Evolutionary conservation across 1,140 invertebrate species (phyloP).

Genomic region (Steinernema khuongi): DNA sequence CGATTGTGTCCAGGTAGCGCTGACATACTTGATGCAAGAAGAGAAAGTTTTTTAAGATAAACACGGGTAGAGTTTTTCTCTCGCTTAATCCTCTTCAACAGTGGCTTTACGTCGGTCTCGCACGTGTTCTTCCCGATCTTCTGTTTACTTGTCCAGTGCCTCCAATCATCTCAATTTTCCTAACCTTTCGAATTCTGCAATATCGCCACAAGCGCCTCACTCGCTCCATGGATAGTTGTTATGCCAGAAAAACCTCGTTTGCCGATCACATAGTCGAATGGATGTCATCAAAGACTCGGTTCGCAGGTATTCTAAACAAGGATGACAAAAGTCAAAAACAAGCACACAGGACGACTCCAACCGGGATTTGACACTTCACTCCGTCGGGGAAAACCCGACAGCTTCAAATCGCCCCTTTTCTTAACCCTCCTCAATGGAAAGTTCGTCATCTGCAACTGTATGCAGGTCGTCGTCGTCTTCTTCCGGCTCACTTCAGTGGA

Average conservation of each 20-base stretch:
- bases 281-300: not conserved
- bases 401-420: conserved; percentile 12
- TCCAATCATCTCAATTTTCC: conserved; percentile 1
- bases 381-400: not conserved
- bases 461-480: not conserved
- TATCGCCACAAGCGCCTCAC: conserved; percentile 14
- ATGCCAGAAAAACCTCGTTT: conserved; percentile 3
- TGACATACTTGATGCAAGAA: not conserved
- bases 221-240: not conserved
- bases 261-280: conserved; percentile 11
- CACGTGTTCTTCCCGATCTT: not conserved
- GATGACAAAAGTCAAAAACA: not conserved
- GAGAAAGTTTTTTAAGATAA: not conserved
- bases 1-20: not conserved
- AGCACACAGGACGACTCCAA: not conserved
- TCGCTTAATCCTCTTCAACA: not conserved
- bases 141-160: conserved; percentile 13
- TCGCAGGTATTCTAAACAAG: not conserved
- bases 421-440: conserved; percentile 13
- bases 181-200: not conserved
- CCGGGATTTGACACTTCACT: not conserved
- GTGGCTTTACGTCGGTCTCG: not conserved
- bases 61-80: conserved; percentile 1
- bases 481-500: not conserved
- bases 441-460: conserved; percentile 8